phyloP scores from a whole-genome alignment of 2,888 invertebrate genomes.

The Synergus gifuensis region DNA sequence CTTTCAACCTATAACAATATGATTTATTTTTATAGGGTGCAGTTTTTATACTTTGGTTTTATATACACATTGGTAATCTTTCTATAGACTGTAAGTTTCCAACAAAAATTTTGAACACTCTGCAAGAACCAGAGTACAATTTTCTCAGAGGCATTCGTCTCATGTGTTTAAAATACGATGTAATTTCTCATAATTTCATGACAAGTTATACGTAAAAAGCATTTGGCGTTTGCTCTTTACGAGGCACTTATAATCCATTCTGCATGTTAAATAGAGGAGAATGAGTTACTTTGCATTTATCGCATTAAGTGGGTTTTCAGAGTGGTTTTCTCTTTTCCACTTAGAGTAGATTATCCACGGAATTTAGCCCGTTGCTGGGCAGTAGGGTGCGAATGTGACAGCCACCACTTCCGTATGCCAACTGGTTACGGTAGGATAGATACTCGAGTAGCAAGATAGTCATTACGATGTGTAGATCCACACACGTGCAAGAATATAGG shows the following conservation, averaged over 20 bases:
- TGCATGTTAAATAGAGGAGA: not conserved
- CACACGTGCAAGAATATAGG: constrained; percentile 44
- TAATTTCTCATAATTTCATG: not conserved
- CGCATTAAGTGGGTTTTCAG: constrained; percentile 13
- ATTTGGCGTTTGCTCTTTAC: not conserved
- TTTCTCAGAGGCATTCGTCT: not conserved
- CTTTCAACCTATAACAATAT: too few species aligned
- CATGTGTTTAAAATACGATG: not conserved
- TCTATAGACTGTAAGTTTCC: too few species aligned
- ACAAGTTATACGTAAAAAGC: not conserved
- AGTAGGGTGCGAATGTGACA: constrained; percentile 46
- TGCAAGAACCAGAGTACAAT: not conserved
- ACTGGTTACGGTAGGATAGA: constrained; percentile 49
- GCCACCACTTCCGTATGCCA: constrained; percentile 55
- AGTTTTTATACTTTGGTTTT: too few species aligned
- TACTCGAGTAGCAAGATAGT: constrained; percentile 40
- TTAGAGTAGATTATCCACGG: constrained; percentile 1
- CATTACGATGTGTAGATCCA: constrained; percentile 24
- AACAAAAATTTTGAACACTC: too few species aligned
- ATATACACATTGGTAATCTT: too few species aligned
- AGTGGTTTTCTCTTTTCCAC: constrained; percentile 16
- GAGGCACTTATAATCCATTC: constrained; percentile 9
- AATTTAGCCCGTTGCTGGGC: constrained; percentile 1
- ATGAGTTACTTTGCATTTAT: constrained; percentile 1
- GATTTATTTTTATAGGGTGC: too few species aligned